Evolutionary conservation across 2,113 vertebrate genomes (phyloP), one percentile per base, ranked within the genome.

Genomic region (Tachysurus fulvidraco): DNA sequence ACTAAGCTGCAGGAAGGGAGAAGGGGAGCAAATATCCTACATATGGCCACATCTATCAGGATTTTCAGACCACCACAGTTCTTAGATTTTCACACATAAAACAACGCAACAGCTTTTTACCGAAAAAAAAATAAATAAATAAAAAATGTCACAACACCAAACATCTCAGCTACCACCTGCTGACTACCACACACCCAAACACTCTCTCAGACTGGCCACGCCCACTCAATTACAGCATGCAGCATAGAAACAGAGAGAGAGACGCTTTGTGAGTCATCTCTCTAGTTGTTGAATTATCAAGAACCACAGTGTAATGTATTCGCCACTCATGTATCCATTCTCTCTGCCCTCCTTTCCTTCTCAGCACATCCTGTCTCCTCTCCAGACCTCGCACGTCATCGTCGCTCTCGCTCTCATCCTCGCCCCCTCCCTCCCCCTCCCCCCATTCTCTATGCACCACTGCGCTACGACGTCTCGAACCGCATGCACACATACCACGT

Each of bases 201-300:
- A 83, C 50, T 23, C 69, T 71, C 73, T 84, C 28, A 54, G 52
- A 52, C 17, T 12, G 11, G 59, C 36, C 59, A 77, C 52, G 25
- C 59, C 67, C 59, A 21, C 76, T 16, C 50, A 80, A 86, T 80
- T 69, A 86, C 85, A 83, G 74, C 60, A 78, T 69, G 50, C 52
- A 50, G 67, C 69, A 54, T 55, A 71, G 69, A 71, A 50, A 84
- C 19, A 79, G 69, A 87, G 11, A 83, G 54, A 67, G 54, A 67
- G 85, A 62, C 83, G 86, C 86, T 89, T 90, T 83, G 90, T 93
- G 93, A 94, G 88, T 94, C 93, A 93, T 87, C 83, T 36, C 80
- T 84, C 88, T 36, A 36, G 92, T 94, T 88, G 85, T 94, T 87
- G 85, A 90, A 93, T 94, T 86, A 93, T 91, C 90, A 88, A 86